Percentiles rank a stretch among this genome's conserved stretches.
Evolutionary conservation across 2,888 invertebrate genomes (phyloP).

Genomic region (Himalopsyche japonica): DNA sequence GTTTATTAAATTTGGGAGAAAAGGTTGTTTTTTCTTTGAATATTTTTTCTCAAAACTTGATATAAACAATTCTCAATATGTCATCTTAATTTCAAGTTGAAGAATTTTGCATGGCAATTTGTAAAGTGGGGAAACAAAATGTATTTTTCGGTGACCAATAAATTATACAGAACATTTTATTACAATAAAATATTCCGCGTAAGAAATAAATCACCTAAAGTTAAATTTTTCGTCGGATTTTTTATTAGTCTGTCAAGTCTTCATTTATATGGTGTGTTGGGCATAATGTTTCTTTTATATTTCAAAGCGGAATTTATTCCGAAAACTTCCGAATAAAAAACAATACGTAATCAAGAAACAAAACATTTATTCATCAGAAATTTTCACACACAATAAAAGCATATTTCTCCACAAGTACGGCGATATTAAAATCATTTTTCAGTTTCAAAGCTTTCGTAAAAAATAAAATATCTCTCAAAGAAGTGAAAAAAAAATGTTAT

Average conservation of each 20-base stretch:
- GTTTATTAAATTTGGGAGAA: no score
- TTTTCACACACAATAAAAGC: conserved; percentile 3
- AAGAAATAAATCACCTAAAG: neutral
- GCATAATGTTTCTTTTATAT: neutral
- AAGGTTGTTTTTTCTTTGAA: no score
- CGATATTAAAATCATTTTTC: conserved; percentile 27
- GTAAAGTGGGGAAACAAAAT: no score
- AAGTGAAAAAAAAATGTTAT: conserved; percentile 18
- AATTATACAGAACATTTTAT: no score
- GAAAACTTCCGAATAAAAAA: neutral
- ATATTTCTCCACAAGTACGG: conserved; percentile 6
- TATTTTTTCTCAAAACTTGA: no score
- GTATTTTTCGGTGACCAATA: no score
- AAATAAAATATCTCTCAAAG: neutral
- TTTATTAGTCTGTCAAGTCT: neutral
- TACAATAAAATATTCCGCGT: neutral
- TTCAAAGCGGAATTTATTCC: neutral
- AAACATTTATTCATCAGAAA: neutral
- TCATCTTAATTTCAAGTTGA: no score
- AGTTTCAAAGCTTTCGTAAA: conserved; percentile 2
- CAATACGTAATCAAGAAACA: neutral
- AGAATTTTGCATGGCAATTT: no score
- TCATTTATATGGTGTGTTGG: neutral
- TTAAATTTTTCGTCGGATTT: neutral
- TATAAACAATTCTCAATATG: no score